phyloP scores from a whole-genome alignment of 2,888 invertebrate genomes.

The Drosophila neutralis region DNA sequence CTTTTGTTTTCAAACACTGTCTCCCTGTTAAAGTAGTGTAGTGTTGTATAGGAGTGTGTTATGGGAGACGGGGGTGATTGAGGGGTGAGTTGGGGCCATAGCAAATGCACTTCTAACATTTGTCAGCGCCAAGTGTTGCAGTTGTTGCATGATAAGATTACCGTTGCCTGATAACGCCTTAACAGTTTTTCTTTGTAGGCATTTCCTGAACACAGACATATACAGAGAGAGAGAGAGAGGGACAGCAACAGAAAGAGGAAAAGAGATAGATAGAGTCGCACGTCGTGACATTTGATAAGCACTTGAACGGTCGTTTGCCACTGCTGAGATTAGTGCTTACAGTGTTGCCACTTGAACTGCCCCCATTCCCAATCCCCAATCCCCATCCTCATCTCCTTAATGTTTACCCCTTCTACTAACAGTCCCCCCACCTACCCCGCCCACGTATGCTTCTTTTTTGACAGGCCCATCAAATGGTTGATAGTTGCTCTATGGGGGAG shows the following conservation, averaged over 20 bases:
- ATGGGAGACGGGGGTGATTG: background rate
- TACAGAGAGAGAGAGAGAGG: background rate
- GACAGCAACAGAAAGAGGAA: background rate
- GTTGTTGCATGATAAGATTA: conserved; percentile 65
- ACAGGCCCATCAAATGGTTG: conserved; percentile 10
- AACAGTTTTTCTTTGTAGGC: conserved; percentile 17
- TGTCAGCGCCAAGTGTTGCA: conserved; percentile 68
- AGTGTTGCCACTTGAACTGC: conserved; percentile 41
- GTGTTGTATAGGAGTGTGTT: background rate
- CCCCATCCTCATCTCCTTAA: background rate
- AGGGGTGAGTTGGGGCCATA: background rate
- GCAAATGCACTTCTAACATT: conserved; percentile 68
- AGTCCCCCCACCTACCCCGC: background rate
- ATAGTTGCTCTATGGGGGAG: conserved; percentile 1
- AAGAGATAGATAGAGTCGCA: conserved; percentile 13
- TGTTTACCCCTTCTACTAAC: background rate
- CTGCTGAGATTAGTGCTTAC: conserved; percentile 48
- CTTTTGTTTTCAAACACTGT: conserved; percentile 61
- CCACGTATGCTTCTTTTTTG: background rate
- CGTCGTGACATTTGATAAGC: conserved; percentile 62
- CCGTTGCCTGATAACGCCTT: conserved; percentile 52
- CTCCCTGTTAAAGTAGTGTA: conserved; percentile 1
- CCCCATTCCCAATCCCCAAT: background rate
- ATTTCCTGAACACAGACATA: conserved; percentile 39
- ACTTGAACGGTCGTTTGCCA: conserved; percentile 54